Conservation (phyloP, 37 sponge, comb jelly and placozoan genomes). For the Agelas oroides region DNA sequence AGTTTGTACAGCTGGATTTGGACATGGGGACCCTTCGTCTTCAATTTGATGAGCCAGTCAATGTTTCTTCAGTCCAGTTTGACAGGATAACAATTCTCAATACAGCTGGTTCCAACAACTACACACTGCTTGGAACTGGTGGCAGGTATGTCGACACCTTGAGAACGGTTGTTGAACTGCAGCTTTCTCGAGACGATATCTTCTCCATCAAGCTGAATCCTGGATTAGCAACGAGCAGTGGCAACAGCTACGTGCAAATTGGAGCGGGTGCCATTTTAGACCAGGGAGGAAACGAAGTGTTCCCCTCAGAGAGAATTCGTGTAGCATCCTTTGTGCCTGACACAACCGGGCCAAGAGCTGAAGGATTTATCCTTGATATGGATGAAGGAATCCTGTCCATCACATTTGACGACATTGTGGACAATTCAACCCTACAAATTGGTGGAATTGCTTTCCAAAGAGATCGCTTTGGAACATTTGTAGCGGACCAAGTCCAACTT, state of each 20-base stretch:
- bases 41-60: conserved; percentile 84
- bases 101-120: not conserved
- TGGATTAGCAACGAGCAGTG: conserved; percentile 9
- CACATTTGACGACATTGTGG: conserved; percentile 80
- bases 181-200: conserved; percentile 48
- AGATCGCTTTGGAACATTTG: conserved; percentile 13
- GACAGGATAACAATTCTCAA: conserved; percentile 47
- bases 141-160: conserved; percentile 36
- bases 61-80: conserved; percentile 65
- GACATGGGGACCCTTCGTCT: conserved; percentile 43
- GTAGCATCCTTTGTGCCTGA: conserved; percentile 20
- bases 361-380: conserved; percentile 73
- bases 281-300: conserved; percentile 65
- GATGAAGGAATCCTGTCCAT: conserved; percentile 61
- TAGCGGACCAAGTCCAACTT: conserved; percentile 12
- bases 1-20: conserved; percentile 56
- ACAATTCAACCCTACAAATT: conserved; percentile 21
- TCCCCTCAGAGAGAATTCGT: conserved; percentile 14
- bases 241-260: conserved; percentile 44
- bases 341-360: conserved; percentile 49
- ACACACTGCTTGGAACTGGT: conserved; percentile 28
- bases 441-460: conserved; percentile 53
- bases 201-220: conserved; percentile 53
- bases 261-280: conserved; percentile 62
- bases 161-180: conserved; percentile 40